A percentile compares a stretch with the other conserved stretches of the same genome.
These are phyloP conservation scores for Aphidoletes aphidimyza DNA, from an alignment of 2,888 invertebrate genomes.

Conservation along the genomic window DNA sequence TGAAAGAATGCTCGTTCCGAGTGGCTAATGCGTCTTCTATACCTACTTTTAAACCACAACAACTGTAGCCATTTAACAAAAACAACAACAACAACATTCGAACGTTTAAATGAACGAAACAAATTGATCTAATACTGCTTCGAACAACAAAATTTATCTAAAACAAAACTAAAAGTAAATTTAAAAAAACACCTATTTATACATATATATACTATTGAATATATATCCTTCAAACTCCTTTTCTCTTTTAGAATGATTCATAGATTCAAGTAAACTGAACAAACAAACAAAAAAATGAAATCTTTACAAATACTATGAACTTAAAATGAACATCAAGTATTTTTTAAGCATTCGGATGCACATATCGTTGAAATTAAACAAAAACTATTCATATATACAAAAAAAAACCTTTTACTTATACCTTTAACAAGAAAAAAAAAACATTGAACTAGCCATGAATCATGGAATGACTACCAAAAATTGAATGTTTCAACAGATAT, in stretches of 20 bases:
- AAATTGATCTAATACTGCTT: constrained; percentile 29
- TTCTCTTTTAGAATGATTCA: constrained; percentile 36
- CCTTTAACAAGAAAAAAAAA: not conserved
- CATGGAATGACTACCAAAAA: not conserved
- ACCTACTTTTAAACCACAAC: constrained; percentile 16
- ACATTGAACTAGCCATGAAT: not conserved
- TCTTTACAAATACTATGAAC: constrained; percentile 32
- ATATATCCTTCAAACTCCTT: constrained; percentile 20
- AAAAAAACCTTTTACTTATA: constrained; percentile 34
- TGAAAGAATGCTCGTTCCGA: not conserved
- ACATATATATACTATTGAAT: constrained; percentile 3
- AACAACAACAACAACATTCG: not conserved
- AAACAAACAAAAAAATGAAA: not conserved
- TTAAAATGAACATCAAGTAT: not conserved
- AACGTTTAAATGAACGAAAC: not conserved
- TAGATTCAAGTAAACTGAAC: not conserved
- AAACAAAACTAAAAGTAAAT: not conserved
- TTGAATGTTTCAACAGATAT: not conserved
- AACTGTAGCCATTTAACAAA: constrained; percentile 60
- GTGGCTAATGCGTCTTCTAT: constrained; percentile 21
- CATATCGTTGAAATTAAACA: constrained; percentile 41
- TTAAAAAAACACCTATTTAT: constrained; percentile 14
- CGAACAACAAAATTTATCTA: not conserved
- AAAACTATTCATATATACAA: constrained; percentile 33
- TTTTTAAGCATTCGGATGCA: constrained; percentile 39